phyloP scores from a whole-genome alignment of 2,113 vertebrate species.

The Cyphomyrus discorhynchus region DNA sequence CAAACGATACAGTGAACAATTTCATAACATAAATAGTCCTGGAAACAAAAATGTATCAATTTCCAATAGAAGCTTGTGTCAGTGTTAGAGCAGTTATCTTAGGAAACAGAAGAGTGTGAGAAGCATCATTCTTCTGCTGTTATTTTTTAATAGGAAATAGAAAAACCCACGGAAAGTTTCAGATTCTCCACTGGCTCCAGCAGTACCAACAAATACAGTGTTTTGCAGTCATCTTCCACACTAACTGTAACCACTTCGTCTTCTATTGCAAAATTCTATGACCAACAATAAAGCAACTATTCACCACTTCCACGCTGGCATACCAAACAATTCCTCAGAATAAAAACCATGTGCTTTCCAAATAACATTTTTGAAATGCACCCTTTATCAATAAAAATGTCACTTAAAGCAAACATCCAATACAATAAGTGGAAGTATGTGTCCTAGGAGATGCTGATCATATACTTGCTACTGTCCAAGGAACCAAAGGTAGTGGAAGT shows the following conservation, averaged over 20 bases:
- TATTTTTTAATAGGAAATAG: background rate
- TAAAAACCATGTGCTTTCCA: conserved; percentile 1
- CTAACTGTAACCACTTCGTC: background rate
- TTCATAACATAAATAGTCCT: background rate
- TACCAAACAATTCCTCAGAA: conserved; percentile 7
- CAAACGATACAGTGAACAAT: background rate
- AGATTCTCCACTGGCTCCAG: background rate
- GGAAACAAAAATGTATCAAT: background rate
- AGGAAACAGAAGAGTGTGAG: background rate
- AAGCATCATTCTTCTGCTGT: background rate
- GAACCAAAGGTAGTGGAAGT: background rate
- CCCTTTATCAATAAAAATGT: background rate
- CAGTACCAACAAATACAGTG: background rate
- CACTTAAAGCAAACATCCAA: background rate
- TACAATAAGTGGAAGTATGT: background rate
- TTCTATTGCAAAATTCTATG: background rate
- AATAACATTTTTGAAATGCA: background rate
- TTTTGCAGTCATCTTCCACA: background rate
- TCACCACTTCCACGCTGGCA: conserved; percentile 5
- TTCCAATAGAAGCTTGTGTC: background rate
- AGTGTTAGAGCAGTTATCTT: background rate
- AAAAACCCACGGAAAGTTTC: background rate
- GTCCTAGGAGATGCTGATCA: background rate
- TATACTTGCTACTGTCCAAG: background rate
- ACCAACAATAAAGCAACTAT: background rate